Percentiles rank a stretch among this genome's conserved stretches.
Evolutionary conservation across 2,113 vertebrate genomes (phyloP).

Genomic region (Perognathus longimembris): DNA sequence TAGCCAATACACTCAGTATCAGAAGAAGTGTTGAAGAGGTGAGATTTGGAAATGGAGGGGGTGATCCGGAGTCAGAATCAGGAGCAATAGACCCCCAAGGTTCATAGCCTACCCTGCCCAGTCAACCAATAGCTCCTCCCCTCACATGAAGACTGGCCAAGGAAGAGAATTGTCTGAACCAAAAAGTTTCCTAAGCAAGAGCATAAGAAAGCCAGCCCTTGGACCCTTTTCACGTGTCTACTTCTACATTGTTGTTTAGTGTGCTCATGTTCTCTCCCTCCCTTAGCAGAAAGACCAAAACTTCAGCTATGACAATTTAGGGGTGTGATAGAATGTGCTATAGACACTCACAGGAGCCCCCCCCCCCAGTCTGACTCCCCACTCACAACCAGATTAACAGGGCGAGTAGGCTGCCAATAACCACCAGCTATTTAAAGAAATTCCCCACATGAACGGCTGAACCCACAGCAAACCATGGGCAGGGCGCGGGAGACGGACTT

Average conservation of each 20-base stretch:
- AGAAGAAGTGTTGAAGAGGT: neutral
- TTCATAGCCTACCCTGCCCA: neutral
- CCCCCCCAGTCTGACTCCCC: neutral
- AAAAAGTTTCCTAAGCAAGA: neutral
- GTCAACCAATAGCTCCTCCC: neutral
- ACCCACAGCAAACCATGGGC: neutral
- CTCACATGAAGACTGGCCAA: neutral
- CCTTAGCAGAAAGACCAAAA: neutral
- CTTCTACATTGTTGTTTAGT: neutral
- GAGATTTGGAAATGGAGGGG: too few species aligned
- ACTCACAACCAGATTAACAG: neutral
- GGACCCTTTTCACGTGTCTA: neutral
- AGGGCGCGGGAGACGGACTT: neutral
- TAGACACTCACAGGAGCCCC: too few species aligned
- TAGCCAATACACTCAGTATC: too few species aligned
- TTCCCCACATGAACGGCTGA: neutral
- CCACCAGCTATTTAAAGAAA: neutral
- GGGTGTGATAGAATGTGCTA: too few species aligned
- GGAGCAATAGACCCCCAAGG: neutral
- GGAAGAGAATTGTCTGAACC: neutral
- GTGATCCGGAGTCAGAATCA: too few species aligned
- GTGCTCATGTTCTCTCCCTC: neutral
- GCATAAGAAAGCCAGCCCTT: neutral
- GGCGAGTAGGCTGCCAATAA: neutral
- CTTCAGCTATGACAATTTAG: neutral